A percentile compares a stretch with the other conserved stretches of the same genome.
Evolutionary conservation across 2,113 vertebrate genomes (phyloP).

Genomic region (Bubo bubo): DNA sequence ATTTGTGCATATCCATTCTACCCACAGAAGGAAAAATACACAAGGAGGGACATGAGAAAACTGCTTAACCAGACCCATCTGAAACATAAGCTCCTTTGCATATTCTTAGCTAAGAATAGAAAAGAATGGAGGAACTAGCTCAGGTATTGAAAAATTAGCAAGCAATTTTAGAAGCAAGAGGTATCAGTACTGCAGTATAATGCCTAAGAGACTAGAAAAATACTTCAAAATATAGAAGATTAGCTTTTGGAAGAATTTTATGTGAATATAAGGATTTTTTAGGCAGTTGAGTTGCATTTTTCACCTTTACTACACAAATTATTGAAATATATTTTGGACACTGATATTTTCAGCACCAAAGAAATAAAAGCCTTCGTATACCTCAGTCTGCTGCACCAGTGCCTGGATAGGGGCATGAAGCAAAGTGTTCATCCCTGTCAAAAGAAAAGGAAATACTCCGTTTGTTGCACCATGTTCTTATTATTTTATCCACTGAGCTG

Average conservation of each 20-base stretch:
- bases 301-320: neutral
- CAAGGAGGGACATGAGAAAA: neutral
- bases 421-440: conserved; percentile 78
- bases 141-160: neutral
- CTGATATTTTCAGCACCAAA: neutral
- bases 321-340: neutral
- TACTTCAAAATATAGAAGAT: neutral
- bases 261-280: neutral
- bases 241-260: neutral
- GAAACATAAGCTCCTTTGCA: neutral
- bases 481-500: neutral
- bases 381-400: conserved; percentile 71
- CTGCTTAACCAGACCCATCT: neutral
- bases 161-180: neutral
- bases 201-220: neutral
- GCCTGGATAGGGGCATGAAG: conserved; percentile 81
- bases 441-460: neutral
- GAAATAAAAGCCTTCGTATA: conserved; percentile 28
- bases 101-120: neutral
- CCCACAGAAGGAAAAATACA: neutral
- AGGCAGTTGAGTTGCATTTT: neutral
- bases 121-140: neutral
- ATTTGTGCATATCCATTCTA: neutral
- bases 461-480: neutral
- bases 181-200: neutral